These are phyloP conservation scores for Furnarius figulus DNA, from an alignment of 2,113 vertebrate species.

Conservation along the genomic window DNA sequence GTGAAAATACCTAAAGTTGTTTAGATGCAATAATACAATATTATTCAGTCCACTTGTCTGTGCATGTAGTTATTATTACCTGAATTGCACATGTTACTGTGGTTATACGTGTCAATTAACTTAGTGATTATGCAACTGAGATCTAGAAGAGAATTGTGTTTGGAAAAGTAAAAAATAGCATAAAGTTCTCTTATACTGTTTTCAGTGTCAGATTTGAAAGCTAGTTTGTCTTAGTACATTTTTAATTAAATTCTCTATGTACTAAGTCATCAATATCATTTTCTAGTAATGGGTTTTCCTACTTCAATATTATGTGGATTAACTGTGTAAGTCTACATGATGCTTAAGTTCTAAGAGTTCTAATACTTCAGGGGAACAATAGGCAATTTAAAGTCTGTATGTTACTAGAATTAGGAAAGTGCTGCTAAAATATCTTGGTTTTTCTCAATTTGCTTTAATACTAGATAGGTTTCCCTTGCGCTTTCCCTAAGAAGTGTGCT, in stretches of 20 bases:
- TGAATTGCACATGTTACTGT: background rate
- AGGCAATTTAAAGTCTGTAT: background rate
- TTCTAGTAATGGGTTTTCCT: background rate
- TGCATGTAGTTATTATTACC: background rate
- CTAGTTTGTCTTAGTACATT: background rate
- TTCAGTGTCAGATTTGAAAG: background rate
- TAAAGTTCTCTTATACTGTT: background rate
- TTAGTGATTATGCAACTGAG: background rate
- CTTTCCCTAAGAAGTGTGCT: background rate
- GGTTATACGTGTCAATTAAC: background rate
- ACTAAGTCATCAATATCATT: background rate
- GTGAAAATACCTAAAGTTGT: background rate
- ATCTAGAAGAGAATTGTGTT: background rate
- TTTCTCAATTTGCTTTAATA: background rate
- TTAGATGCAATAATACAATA: background rate
- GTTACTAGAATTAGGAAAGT: background rate
- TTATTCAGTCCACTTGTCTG: background rate
- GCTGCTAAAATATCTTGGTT: background rate
- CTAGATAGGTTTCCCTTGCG: background rate
- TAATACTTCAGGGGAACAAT: background rate
- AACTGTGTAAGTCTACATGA: background rate
- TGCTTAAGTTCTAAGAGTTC: background rate
- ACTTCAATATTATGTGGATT: background rate
- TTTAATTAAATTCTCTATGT: background rate
- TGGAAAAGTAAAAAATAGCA: background rate